Conservation (phyloP, 2,797 vertebrate species). For the Eulemur albifrons region DNA sequence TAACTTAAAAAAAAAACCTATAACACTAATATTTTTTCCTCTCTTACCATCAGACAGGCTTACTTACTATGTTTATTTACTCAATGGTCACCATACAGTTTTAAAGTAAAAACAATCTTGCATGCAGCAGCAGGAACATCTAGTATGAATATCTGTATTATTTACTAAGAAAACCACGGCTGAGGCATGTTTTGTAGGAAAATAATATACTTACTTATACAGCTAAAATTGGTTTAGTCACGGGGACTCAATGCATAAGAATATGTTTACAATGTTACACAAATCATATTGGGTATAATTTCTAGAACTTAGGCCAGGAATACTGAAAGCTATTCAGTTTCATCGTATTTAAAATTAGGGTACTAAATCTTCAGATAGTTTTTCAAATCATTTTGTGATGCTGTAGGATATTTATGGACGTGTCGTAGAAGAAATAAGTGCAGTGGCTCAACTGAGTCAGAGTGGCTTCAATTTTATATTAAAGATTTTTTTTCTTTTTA, state of each 20-base stretch:
- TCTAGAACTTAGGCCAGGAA: slow-evolving; percentile 9
- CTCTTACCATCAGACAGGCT: not conserved
- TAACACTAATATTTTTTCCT: not conserved
- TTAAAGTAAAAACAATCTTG: slow-evolving; percentile 64
- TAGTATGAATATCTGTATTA: slow-evolving; percentile 63
- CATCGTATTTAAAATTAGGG: slow-evolving; percentile 16
- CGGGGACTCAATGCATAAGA: not conserved
- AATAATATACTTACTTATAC: slow-evolving; percentile 18
- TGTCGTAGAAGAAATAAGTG: not conserved
- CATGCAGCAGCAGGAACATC: slow-evolving; percentile 74
- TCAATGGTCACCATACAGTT: slow-evolving; percentile 4
- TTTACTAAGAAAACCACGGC: slow-evolving; percentile 60
- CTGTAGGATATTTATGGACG: not conserved
- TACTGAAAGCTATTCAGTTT: slow-evolving; percentile 3
- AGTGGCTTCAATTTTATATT: not conserved
- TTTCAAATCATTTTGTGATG: slow-evolving; percentile 36
- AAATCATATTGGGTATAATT: slow-evolving; percentile 2
- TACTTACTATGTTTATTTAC: slow-evolving; percentile 39
- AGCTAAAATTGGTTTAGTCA: slow-evolving; percentile 21
- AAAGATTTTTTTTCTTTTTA: not conserved
- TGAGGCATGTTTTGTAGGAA: slow-evolving; percentile 66
- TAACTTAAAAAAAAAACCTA: not conserved
- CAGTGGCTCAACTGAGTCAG: not conserved
- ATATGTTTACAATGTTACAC: not conserved
- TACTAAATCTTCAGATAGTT: not conserved